Conservation (phyloP, 2,888 invertebrate species). For the Aphidoletes aphidimyza region DNA sequence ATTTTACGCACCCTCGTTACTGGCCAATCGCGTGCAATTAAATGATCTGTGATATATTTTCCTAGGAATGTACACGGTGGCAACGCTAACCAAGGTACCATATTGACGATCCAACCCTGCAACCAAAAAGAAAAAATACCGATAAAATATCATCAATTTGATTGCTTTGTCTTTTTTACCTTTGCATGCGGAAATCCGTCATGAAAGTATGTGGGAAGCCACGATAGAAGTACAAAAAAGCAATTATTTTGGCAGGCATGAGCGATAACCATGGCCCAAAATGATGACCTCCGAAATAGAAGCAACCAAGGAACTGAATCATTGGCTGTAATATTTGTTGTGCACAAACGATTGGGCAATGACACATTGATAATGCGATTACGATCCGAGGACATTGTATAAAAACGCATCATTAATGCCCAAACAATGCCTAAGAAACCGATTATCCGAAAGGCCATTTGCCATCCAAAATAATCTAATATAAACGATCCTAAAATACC, state of each 20-base stretch:
- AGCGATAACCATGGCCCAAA: conserved; percentile 77
- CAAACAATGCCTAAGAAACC: conserved; percentile 71
- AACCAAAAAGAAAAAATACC: conserved; percentile 54
- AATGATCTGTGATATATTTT: conserved; percentile 71
- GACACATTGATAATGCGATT: conserved; percentile 66
- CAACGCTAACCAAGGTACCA: conserved; percentile 76
- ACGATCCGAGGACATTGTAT: conserved; percentile 66
- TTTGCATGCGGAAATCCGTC: conserved; percentile 76
- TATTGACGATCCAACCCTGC: conserved; percentile 77
- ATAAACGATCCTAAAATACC: conserved; percentile 76
- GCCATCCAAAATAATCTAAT: conserved; percentile 74
- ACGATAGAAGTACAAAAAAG: conserved; percentile 77
- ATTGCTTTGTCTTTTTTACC: too few relatives aligned
- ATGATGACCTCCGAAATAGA: conserved; percentile 70
- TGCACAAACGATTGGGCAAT: conserved; percentile 63
- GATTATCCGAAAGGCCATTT: conserved; percentile 72
- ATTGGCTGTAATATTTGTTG: conserved; percentile 62
- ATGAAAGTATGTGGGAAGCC: conserved; percentile 80
- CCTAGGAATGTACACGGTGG: conserved; percentile 73
- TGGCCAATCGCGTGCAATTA: conserved; percentile 69
- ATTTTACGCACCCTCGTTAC: conserved; percentile 69
- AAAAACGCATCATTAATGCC: conserved; percentile 70
- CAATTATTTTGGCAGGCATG: conserved; percentile 79
- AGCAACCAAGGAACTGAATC: conserved; percentile 71
- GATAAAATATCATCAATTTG: too few relatives aligned